Conservation (phyloP, 2,888 invertebrate species). For the Timema cristinae region DNA sequence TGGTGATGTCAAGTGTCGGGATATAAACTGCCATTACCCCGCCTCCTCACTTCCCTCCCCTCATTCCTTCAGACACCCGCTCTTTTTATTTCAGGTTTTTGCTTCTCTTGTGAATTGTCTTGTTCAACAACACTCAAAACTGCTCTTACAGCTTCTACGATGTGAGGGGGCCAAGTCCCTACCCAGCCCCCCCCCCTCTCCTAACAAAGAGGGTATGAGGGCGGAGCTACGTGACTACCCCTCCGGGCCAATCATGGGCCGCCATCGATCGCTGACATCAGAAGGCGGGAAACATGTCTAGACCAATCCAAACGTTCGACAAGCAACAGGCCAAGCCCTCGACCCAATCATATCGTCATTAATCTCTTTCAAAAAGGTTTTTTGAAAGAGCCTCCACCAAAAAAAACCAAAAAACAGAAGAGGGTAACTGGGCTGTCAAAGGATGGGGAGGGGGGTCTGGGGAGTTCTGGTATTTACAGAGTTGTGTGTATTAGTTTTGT, state of each 20-base stretch:
- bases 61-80: background rate
- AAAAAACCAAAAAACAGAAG: background rate
- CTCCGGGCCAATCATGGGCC: slow-evolving; percentile 23
- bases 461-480: background rate
- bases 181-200: too few species aligned
- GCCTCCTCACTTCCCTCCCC: background rate
- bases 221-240: slow-evolving; percentile 20
- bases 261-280: slow-evolving; percentile 19
- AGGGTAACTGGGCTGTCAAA: background rate
- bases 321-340: slow-evolving; percentile 28
- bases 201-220: slow-evolving; percentile 10
- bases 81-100: slow-evolving; percentile 23
- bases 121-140: slow-evolving; percentile 30
- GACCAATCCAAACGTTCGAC: slow-evolving; percentile 21
- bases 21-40: slow-evolving; percentile 8
- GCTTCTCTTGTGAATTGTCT: slow-evolving; percentile 27
- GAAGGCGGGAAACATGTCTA: slow-evolving; percentile 29
- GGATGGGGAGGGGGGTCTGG: background rate
- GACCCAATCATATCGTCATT: slow-evolving; percentile 50
- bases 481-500: slow-evolving; percentile 12
- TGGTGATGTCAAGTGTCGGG: background rate
- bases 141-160: background rate
- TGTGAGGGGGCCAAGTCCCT: too few species aligned
- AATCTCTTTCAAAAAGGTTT: slow-evolving; percentile 48
- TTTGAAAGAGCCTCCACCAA: slow-evolving; percentile 2